phyloP scores from a whole-genome alignment of 2,797 vertebrate genomes.

The Megalops cyprinoides region DNA sequence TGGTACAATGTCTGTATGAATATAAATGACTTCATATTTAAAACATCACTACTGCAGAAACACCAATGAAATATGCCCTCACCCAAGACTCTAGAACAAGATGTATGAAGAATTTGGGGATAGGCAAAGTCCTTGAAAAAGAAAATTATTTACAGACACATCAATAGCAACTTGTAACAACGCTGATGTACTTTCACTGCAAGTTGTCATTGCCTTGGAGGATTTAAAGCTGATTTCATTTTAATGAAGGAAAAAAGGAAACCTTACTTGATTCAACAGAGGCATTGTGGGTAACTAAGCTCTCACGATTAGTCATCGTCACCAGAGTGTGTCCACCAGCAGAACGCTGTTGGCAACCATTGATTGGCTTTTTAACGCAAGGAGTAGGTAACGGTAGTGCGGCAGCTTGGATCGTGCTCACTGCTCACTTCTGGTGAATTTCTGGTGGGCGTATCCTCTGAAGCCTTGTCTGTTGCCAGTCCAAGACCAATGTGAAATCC shows the following conservation, averaged over 20 bases:
- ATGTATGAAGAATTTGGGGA: not conserved
- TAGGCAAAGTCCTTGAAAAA: too few relatives aligned
- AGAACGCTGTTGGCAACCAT: not conserved
- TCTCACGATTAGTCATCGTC: conserved; percentile 17
- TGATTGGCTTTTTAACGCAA: conserved; percentile 6
- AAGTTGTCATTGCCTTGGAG: not conserved
- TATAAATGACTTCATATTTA: not conserved
- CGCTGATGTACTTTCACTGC: not conserved
- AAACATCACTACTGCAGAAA: too few relatives aligned
- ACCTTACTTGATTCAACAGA: not conserved
- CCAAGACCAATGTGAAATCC: not conserved
- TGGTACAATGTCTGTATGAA: not conserved
- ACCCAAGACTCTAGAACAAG: not conserved
- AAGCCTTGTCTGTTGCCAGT: conserved; percentile 17
- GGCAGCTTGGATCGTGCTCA: conserved; percentile 9
- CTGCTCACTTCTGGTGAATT: not conserved
- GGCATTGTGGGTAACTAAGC: not conserved
- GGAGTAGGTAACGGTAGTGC: not conserved
- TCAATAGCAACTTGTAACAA: not conserved
- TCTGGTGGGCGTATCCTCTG: conserved; percentile 3
- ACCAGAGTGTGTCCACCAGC: conserved; percentile 22
- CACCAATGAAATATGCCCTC: not conserved
- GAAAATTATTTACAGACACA: too few relatives aligned
- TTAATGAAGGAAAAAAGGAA: not conserved
- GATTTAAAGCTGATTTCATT: not conserved